phyloP scores from a whole-genome alignment of 64 coral and sea anemone genomes.

The Orbicella faveolata region DNA sequence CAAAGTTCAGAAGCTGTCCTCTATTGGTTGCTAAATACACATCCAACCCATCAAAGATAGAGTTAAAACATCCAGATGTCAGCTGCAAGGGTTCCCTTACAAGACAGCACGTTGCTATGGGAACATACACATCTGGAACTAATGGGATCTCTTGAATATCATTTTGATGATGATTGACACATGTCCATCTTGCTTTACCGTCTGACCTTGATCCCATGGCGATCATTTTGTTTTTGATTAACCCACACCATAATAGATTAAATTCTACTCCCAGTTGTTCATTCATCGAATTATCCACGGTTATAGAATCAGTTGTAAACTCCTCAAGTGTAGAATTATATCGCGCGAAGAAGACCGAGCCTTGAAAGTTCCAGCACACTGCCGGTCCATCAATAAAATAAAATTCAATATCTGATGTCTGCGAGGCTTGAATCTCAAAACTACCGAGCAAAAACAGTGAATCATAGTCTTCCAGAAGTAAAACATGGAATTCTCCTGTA shows the following conservation, averaged over 20 bases:
- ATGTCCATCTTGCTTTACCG: constrained; percentile 5
- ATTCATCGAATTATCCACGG: not conserved
- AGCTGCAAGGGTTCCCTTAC: not conserved
- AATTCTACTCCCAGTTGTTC: not conserved
- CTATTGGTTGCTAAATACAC: constrained; percentile 22
- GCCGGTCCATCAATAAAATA: constrained; percentile 17
- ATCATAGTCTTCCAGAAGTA: constrained; percentile 8
- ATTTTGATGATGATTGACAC: not conserved
- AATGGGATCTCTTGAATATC: constrained; percentile 15
- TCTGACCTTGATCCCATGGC: constrained; percentile 20
- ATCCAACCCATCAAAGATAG: not conserved
- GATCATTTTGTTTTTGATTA: not conserved
- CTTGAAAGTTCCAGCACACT: not conserved
- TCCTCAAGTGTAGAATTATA: not conserved
- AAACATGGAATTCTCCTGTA: not conserved
- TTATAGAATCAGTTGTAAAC: not conserved
- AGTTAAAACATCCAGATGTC: not conserved
- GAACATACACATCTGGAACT: constrained; percentile 24
- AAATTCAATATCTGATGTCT: not conserved
- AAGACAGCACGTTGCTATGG: constrained; percentile 1
- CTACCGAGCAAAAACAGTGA: not conserved
- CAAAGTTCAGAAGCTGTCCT: constrained; percentile 13
- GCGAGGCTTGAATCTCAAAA: not conserved
- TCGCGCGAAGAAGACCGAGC: not conserved
- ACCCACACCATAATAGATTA: constrained; percentile 20